Percentiles rank a stretch among this genome's conserved stretches.
phyloP scores from a whole-genome alignment of 2,797 vertebrate species.

The Heterohyrax brucei region DNA sequence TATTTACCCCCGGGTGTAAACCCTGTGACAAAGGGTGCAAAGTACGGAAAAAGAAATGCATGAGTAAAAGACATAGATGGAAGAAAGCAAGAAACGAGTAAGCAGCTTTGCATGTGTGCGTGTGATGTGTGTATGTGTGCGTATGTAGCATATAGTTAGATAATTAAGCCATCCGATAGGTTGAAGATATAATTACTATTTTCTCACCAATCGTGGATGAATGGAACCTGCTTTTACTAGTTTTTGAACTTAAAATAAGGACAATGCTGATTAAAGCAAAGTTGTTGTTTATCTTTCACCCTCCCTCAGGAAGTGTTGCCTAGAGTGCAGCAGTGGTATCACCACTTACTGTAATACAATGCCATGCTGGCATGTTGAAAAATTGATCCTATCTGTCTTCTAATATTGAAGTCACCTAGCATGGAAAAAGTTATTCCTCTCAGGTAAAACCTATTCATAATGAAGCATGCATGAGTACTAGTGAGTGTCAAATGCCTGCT shows the following conservation, averaged over 20 bases:
- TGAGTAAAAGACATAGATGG: constrained; percentile 16
- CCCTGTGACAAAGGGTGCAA: constrained; percentile 10
- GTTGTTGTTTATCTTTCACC: not conserved
- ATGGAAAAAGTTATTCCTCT: constrained; percentile 57
- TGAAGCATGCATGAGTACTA: not conserved
- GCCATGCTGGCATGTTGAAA: constrained; percentile 66
- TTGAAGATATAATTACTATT: constrained; percentile 69
- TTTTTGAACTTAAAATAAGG: constrained; percentile 32
- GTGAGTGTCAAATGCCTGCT: not conserved
- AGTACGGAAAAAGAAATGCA: not conserved
- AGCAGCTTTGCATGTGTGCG: constrained; percentile 20
- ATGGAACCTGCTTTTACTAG: constrained; percentile 15
- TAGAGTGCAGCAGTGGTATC: not conserved
- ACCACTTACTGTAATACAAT: constrained; percentile 22
- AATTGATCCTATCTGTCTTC: constrained; percentile 57
- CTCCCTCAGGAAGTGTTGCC: not conserved
- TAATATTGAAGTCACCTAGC: constrained; percentile 65
- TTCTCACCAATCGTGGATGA: constrained; percentile 44
- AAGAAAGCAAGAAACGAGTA: constrained; percentile 21
- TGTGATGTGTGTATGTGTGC: not conserved
- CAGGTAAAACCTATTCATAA: constrained; percentile 60
- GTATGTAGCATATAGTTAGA: not conserved
- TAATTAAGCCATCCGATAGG: constrained; percentile 42
- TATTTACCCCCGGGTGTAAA: constrained; percentile 4
- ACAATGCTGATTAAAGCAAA: constrained; percentile 21